Percentiles rank a stretch among this genome's conserved stretches.
Evolutionary conservation across 2,888 invertebrate species (phyloP).

Genomic region (Tinea trinotella): DNA sequence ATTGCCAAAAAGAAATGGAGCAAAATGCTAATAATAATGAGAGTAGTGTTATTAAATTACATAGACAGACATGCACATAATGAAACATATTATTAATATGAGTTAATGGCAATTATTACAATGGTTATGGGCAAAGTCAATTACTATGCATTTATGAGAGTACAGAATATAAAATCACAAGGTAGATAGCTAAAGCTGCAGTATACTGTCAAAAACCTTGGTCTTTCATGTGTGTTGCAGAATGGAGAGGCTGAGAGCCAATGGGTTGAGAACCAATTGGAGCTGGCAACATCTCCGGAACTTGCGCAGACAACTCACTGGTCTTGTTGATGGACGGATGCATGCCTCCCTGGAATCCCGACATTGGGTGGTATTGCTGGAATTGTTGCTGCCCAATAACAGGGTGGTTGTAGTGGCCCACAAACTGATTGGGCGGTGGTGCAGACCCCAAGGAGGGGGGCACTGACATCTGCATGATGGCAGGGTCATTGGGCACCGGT

Average conservation of each 20-base stretch:
- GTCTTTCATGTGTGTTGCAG: conserved; percentile 70
- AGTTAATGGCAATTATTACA: no score
- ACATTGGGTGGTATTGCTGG: conserved; percentile 65
- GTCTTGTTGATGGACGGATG: conserved; percentile 63
- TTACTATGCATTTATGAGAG: no score
- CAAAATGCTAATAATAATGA: no score
- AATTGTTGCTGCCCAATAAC: conserved; percentile 75
- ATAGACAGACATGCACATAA: no score
- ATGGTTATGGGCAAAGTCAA: no score
- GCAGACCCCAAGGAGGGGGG: conserved; percentile 78
- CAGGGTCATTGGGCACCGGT: conserved; percentile 95
- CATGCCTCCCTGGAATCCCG: conserved; percentile 62
- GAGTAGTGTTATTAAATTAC: no score
- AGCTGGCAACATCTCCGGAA: conserved; percentile 47
- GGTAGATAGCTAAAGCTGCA: conserved; percentile 49
- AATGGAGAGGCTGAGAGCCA: conserved; percentile 60
- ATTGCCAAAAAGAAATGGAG: not conserved
- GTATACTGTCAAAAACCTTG: conserved; percentile 58
- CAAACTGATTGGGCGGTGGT: conserved; percentile 74
- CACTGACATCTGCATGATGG: conserved; percentile 93
- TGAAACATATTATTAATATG: no score
- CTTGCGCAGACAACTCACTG: conserved; percentile 69
- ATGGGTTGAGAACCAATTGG: conserved; percentile 51
- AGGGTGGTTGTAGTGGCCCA: conserved; percentile 78
- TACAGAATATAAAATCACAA: conserved; percentile 50